These are phyloP conservation scores for Phrynocephalus forsythii DNA, from an alignment of 2,797 vertebrate species.

Conservation along the genomic window DNA sequence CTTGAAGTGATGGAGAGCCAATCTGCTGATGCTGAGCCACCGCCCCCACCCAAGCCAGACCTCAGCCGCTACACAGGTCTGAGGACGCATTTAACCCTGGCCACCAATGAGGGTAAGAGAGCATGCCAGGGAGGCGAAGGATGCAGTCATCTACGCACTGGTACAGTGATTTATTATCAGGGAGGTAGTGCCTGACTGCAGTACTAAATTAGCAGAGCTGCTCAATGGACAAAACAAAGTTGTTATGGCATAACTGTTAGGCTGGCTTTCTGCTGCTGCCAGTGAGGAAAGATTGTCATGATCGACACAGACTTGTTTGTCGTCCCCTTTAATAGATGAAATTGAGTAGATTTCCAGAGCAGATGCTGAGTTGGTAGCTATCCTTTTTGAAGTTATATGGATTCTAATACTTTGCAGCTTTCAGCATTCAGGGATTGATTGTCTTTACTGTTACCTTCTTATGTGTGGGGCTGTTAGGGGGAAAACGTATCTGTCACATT, in stretches of 20 bases:
- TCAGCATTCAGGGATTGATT: background rate
- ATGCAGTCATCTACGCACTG: background rate
- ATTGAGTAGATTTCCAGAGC: background rate
- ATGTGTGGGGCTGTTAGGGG: background rate
- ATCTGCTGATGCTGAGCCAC: slow-evolving; percentile 93
- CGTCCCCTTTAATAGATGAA: background rate
- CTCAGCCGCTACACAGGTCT: slow-evolving; percentile 87
- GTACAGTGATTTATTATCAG: slow-evolving; percentile 12
- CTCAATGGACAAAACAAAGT: background rate
- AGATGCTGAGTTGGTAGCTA: background rate
- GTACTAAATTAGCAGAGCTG: slow-evolving; percentile 13
- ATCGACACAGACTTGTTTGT: background rate
- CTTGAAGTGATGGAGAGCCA: slow-evolving; percentile 95
- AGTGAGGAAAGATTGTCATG: background rate
- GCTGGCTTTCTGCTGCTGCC: background rate
- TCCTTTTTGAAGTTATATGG: background rate
- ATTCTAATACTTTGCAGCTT: background rate
- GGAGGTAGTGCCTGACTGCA: slow-evolving; percentile 49
- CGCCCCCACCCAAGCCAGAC: slow-evolving; percentile 95
- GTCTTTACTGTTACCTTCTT: background rate
- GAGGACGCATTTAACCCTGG: slow-evolving; percentile 80
- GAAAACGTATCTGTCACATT: background rate
- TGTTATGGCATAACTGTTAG: background rate
- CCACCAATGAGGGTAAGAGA: slow-evolving; percentile 80
- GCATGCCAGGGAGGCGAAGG: slow-evolving; percentile 34